Percentiles rank a stretch among this genome's conserved stretches.
These are phyloP conservation scores for Halocaridina rubra DNA, from an alignment of 2,888 invertebrate species.

Conservation along the genomic window DNA sequence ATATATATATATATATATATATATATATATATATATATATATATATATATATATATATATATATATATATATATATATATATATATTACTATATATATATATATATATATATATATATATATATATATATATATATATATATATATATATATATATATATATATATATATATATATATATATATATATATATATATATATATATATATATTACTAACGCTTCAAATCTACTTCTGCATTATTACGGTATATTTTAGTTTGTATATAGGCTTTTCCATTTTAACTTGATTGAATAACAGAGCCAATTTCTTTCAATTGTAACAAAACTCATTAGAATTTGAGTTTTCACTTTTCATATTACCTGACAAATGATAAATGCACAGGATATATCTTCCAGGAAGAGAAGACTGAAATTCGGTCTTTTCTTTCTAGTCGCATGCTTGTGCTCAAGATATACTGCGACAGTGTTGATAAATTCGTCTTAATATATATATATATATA, in stretches of 20 bases:
- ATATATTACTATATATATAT: not conserved
- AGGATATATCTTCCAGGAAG: no score
- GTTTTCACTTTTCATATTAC: no score
- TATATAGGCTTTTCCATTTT: no score
- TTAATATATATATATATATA: not conserved
- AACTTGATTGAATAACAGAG: no score
- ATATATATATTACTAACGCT: not conserved
- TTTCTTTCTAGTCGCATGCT: no score
- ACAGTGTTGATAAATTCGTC: not conserved
- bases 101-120: not conserved
- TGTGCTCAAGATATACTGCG: no score
- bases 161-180: not conserved
- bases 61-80: conserved; percentile 20
- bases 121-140: not conserved
- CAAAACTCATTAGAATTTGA: no score
- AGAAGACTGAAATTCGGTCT: no score
- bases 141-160: conserved; percentile 25
- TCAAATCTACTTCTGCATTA: not conserved
- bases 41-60: conserved; percentile 20
- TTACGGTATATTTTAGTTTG: not conserved
- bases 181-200: not conserved
- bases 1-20: not conserved
- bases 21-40: conserved; percentile 6
- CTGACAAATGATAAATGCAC: no score
- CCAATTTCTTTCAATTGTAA: no score